A percentile compares a stretch with the other conserved stretches of the same genome.
These are phyloP conservation scores for Sialia sialis DNA, from an alignment of 2,113 vertebrate species.

Conservation along the genomic window DNA sequence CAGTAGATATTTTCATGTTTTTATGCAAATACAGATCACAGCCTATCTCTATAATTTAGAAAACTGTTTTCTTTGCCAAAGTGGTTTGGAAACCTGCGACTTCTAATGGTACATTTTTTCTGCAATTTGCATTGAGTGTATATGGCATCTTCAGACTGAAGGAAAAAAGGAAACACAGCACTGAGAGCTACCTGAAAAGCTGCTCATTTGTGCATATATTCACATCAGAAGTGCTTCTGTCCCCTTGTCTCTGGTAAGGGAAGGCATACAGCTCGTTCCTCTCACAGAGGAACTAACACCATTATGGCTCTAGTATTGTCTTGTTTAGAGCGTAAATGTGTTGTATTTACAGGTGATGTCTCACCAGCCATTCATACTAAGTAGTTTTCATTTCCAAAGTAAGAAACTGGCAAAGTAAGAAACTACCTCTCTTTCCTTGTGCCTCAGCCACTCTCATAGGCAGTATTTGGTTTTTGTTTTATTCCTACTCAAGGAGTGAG, in stretches of 20 bases:
- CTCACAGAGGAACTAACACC: neutral
- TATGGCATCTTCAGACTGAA: neutral
- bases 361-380: neutral
- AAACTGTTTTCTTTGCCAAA: conserved; percentile 27
- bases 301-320: neutral
- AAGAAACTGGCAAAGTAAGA: neutral
- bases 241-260: neutral
- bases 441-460: neutral
- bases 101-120: neutral
- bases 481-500: neutral
- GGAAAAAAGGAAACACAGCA: neutral
- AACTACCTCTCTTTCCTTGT: neutral
- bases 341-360: neutral
- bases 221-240: neutral
- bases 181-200: neutral
- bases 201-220: neutral
- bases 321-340: neutral
- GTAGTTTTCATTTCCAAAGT: neutral
- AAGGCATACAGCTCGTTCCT: neutral
- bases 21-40: conserved; percentile 45
- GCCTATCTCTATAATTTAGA: conserved; percentile 35
- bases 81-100: conserved; percentile 2
- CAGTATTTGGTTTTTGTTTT: neutral
- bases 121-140: neutral
- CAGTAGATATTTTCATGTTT: conserved; percentile 33